Evolutionary conservation across 2,113 vertebrate genomes (phyloP).

Genomic region (Pygoscelis adeliae): DNA sequence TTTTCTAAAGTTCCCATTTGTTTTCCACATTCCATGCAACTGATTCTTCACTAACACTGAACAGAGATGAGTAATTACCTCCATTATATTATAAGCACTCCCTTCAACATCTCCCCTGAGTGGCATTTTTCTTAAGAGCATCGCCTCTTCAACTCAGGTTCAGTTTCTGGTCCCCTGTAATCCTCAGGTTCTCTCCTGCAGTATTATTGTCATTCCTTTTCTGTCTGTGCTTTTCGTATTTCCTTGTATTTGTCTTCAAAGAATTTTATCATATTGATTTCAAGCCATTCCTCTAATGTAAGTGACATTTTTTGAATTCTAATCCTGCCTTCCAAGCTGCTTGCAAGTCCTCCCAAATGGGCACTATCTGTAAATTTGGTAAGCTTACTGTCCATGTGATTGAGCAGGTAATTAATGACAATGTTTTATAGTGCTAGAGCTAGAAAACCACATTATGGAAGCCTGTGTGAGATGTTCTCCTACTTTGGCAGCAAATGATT

Average conservation of each 20-base stretch:
- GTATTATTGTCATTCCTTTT: neutral
- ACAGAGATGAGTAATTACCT: neutral
- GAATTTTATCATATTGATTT: neutral
- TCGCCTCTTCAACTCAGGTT: neutral
- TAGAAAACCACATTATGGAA: neutral
- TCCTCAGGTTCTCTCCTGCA: neutral
- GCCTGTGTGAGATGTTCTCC: neutral
- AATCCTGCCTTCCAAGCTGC: neutral
- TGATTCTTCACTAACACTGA: neutral
- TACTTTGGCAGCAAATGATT: neutral
- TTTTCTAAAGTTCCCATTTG: neutral
- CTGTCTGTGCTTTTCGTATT: neutral
- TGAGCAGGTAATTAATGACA: neutral
- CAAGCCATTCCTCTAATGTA: neutral
- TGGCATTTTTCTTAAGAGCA: neutral
- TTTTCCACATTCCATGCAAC: neutral
- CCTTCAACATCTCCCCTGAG: neutral
- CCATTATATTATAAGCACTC: neutral
- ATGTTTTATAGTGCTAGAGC: neutral
- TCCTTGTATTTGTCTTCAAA: neutral
- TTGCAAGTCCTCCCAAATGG: neutral
- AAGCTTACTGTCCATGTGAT: neutral
- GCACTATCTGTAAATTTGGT: neutral
- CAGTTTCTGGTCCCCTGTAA: neutral
- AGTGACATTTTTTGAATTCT: neutral